phyloP scores from a whole-genome alignment of 2,888 invertebrate genomes.

The Petrophora chlorosata region DNA sequence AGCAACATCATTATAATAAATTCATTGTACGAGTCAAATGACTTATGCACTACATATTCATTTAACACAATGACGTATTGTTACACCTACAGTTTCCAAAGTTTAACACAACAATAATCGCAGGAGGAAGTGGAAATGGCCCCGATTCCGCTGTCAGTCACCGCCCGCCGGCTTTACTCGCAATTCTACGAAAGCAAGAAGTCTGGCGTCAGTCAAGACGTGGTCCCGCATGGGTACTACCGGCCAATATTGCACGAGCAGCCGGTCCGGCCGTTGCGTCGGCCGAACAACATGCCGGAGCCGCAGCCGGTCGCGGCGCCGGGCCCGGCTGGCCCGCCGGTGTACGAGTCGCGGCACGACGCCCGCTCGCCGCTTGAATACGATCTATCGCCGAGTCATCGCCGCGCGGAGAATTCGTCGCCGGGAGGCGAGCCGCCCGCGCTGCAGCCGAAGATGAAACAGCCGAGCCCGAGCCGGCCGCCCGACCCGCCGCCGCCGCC shows the following conservation, averaged over 20 bases:
- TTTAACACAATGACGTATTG: too few relatives aligned
- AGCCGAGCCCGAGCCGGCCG: constrained; percentile 1
- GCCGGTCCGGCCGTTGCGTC: constrained; percentile 14
- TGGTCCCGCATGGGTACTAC: constrained; percentile 6
- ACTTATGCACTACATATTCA: too few relatives aligned
- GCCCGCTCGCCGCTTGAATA: neutral
- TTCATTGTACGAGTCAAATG: too few relatives aligned
- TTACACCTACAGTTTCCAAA: too few relatives aligned
- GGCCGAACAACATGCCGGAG: constrained; percentile 3
- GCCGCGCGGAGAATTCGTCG: neutral
- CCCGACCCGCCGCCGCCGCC: constrained; percentile 9
- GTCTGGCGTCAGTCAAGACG: constrained; percentile 1
- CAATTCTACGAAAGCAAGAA: constrained; percentile 5
- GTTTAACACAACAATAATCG: too few relatives aligned
- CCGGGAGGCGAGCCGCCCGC: constrained; percentile 15
- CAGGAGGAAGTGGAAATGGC: constrained; percentile 12
- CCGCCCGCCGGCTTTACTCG: constrained; percentile 5
- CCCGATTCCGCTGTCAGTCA: neutral
- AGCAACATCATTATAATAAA: neutral
- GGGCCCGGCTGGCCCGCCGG: neutral
- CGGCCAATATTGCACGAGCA: constrained; percentile 7
- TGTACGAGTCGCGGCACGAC: neutral
- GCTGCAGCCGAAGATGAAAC: constrained; percentile 15
- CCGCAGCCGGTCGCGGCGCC: neutral
- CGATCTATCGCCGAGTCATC: neutral